Evolutionary conservation across 2,113 vertebrate genomes (phyloP).

Genomic region (Zootoca vivipara): DNA sequence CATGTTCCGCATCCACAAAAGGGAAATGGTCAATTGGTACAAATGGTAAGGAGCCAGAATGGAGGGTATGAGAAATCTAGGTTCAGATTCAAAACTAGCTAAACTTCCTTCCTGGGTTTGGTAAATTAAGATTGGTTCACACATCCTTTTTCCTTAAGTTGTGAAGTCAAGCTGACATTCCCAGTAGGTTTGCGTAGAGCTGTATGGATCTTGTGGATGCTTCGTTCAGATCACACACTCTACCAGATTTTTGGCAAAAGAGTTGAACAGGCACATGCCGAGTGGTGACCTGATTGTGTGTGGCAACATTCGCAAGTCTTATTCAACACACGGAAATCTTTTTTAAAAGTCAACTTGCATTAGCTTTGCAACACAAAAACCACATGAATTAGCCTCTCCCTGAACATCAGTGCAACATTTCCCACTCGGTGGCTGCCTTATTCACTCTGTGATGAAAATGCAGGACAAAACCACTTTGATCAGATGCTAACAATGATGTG

Average conservation of each 20-base stretch:
- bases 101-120: background rate
- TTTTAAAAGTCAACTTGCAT: background rate
- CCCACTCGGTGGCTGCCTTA: background rate
- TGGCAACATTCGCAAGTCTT: background rate
- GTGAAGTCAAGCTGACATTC: background rate
- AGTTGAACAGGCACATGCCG: background rate
- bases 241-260: background rate
- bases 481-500: background rate
- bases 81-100: background rate
- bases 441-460: background rate
- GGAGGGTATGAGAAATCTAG: background rate
- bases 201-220: background rate
- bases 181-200: background rate
- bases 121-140: background rate
- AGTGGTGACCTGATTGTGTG: background rate
- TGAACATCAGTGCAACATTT: background rate
- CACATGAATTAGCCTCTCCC: background rate
- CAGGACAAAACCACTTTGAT: background rate
- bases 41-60: background rate
- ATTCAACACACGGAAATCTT: background rate
- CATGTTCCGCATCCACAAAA: slow-evolving; percentile 9
- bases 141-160: background rate
- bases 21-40: background rate
- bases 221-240: background rate
- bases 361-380: background rate